Evolutionary conservation across 2,797 vertebrate species (phyloP).

Genomic region (Iguana delicatissima): DNA sequence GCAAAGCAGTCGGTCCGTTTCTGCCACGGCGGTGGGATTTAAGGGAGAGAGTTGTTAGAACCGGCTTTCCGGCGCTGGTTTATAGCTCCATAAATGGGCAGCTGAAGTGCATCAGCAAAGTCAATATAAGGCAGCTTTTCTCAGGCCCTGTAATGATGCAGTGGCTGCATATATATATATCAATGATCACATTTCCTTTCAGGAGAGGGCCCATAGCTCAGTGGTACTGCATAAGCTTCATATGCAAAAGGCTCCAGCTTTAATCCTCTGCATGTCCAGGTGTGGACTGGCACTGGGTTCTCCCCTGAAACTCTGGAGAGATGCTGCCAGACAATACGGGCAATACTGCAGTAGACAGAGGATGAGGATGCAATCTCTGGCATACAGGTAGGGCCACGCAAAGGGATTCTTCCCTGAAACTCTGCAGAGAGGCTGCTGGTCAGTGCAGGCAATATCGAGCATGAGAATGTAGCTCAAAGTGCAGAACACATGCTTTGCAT

Average conservation of each 20-base stretch:
- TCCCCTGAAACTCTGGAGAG: background rate
- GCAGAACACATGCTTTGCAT: no score
- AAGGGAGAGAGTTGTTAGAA: background rate
- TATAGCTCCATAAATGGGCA: background rate
- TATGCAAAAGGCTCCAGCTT: background rate
- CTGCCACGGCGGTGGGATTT: background rate
- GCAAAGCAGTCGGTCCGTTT: rapidly evolving
- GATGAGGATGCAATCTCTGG: no score
- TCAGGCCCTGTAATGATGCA: background rate
- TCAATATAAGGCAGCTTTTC: background rate
- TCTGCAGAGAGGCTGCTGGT: no score
- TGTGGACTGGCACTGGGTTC: no score
- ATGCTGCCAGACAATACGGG: background rate
- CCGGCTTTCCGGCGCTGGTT: background rate
- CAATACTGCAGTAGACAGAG: no score
- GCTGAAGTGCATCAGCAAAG: rapidly evolving
- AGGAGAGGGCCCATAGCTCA: background rate
- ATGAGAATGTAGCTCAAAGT: no score
- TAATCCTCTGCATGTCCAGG: background rate
- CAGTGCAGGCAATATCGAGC: no score
- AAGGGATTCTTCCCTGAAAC: no score
- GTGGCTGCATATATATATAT: no score
- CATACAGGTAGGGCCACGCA: no score
- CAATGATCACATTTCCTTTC: background rate
- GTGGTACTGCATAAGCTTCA: background rate